Evolutionary conservation across 2,113 vertebrate genomes (phyloP).

Genomic region (Pachypanchax playfairii): DNA sequence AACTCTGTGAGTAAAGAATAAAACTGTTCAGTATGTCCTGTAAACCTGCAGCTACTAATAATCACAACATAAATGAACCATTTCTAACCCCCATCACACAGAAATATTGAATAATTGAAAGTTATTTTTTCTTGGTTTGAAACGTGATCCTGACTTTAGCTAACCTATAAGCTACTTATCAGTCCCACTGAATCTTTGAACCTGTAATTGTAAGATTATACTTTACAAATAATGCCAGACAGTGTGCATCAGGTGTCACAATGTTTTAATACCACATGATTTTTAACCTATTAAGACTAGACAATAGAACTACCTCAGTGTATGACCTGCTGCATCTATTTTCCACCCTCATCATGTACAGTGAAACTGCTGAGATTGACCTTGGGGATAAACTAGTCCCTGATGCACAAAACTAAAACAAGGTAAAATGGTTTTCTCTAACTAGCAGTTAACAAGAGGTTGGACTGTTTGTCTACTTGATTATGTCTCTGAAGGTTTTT

Average conservation of each 20-base stretch:
- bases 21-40: not conserved
- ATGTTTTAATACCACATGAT: not conserved
- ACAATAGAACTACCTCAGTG: not conserved
- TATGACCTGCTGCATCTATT: not conserved
- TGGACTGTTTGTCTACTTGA: not conserved
- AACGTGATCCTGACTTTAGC: not conserved
- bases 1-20: not conserved
- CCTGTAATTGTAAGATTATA: not conserved
- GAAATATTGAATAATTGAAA: not conserved
- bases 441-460: not conserved
- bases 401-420: constrained; percentile 21
- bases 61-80: constrained; percentile 1
- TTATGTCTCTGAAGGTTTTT: no score
- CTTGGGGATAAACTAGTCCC: constrained; percentile 40
- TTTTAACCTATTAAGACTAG: not conserved
- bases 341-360: not conserved
- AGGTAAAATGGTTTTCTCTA: not conserved
- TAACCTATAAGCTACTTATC: not conserved
- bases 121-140: not conserved
- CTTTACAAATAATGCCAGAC: not conserved
- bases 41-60: not conserved
- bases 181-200: not conserved
- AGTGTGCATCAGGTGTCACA: no score
- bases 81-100: not conserved
- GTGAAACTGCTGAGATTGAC: constrained; percentile 11